A percentile compares a stretch with the other conserved stretches of the same genome.
Conservation (phyloP, 1,140 invertebrate genomes). For the Aphaenogaster ashmeadi region DNA sequence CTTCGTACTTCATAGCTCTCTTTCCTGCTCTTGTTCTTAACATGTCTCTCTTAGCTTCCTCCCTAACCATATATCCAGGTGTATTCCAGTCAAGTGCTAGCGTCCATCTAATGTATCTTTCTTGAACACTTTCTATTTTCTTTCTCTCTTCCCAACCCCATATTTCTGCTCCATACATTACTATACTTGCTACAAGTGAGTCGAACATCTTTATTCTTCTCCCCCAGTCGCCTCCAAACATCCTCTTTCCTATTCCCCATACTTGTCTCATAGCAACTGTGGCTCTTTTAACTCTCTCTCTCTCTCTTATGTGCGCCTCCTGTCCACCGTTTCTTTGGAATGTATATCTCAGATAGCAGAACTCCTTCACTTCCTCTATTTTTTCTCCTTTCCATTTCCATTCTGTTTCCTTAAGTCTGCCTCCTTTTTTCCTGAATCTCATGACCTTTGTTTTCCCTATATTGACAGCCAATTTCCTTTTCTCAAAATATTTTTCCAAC, state of each 20-base stretch:
- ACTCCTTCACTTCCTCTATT: not conserved
- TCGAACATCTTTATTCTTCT: not conserved
- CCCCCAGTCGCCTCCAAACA: not conserved
- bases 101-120: too few relatives aligned
- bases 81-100: too few relatives aligned
- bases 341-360: too few relatives aligned
- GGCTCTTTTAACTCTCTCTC: not conserved
- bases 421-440: not conserved
- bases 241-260: not conserved
- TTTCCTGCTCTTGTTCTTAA: too few relatives aligned
- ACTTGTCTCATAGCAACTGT: not conserved
- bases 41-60: too few relatives aligned
- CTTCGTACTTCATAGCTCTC: too few relatives aligned
- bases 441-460: not conserved
- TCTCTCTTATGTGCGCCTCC: too few relatives aligned
- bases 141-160: too few relatives aligned
- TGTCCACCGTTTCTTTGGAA: too few relatives aligned
- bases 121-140: too few relatives aligned
- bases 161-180: not conserved
- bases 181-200: not conserved
- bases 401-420: not conserved
- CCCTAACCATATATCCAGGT: too few relatives aligned
- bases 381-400: not conserved
- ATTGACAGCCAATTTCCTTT: not conserved
- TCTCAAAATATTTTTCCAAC: constrained; percentile 14